Evolutionary conservation across 2,888 invertebrate species (phyloP).

Genomic region (Amblyjoppa proteus): DNA sequence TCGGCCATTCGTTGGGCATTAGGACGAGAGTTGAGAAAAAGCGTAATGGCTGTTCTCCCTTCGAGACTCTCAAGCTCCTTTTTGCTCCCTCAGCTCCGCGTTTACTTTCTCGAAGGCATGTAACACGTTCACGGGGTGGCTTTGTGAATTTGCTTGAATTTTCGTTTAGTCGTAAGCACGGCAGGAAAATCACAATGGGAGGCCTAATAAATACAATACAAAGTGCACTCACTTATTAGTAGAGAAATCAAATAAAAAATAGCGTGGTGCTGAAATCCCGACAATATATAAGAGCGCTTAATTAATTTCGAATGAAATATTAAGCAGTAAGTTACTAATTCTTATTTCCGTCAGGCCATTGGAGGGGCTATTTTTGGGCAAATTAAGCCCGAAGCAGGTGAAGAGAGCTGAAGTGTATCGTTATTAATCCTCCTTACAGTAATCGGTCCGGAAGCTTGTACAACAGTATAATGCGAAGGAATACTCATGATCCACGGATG

Average conservation of each 20-base stretch:
- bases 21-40: constrained; percentile 77
- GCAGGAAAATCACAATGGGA: background rate
- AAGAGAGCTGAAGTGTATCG: constrained; percentile 11
- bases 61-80: constrained; percentile 70
- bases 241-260: background rate
- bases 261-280: no score
- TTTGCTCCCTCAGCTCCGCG: constrained; percentile 16
- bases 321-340: constrained; percentile 28
- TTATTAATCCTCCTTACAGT: constrained; percentile 33
- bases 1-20: constrained; percentile 83
- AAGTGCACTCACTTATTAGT: background rate
- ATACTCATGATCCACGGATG: constrained; percentile 27
- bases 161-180: background rate
- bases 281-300: no score
- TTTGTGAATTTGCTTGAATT: background rate
- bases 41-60: constrained; percentile 75
- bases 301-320: background rate
- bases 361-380: background rate
- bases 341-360: background rate
- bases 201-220: background rate
- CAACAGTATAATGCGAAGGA: background rate
- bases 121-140: background rate
- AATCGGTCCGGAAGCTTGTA: constrained; percentile 35
- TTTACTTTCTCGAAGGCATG: background rate
- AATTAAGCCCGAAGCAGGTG: constrained; percentile 32